Conservation (phyloP, 2,888 invertebrate species). For the Pachydiplax longipennis region DNA sequence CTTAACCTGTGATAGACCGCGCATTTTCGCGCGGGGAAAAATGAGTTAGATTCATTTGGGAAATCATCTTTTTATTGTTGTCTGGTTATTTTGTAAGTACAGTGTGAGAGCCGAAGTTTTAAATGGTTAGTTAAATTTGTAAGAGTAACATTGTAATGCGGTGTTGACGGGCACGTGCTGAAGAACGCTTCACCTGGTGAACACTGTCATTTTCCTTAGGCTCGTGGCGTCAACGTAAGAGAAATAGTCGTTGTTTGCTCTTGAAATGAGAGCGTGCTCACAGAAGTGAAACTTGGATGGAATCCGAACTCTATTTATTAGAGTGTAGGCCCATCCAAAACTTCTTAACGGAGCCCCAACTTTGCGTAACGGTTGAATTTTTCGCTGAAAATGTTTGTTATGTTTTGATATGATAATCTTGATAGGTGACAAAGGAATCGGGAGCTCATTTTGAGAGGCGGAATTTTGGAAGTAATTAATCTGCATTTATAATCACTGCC, state of each 20-base stretch:
- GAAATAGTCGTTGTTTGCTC: not conserved
- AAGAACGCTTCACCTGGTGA: not conserved
- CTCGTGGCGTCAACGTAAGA: not conserved
- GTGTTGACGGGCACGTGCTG: not conserved
- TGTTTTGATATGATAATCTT: not conserved
- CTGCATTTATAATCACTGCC: conserved; percentile 38
- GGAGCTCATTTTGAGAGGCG: not conserved
- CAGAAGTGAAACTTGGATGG: not conserved
- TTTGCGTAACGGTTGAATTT: not conserved
- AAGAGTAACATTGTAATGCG: not conserved
- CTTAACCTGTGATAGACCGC: conserved; percentile 20
- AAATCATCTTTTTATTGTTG: too few species aligned
- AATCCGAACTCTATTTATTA: not conserved
- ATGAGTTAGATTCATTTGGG: not conserved
- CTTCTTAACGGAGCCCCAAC: not conserved
- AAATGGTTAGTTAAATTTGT: not conserved
- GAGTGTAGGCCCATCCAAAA: not conserved
- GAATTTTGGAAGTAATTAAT: not conserved
- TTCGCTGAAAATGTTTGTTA: not conserved
- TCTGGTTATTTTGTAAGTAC: too few species aligned
- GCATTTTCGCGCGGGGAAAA: not conserved
- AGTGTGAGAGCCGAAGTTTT: not conserved
- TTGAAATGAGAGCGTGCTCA: not conserved
- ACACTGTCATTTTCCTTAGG: not conserved
- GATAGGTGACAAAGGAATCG: not conserved